Percentiles rank a stretch among this genome's conserved stretches.
Evolutionary conservation across 2,888 invertebrate species (phyloP).

Genomic region (Theretra japonica): DNA sequence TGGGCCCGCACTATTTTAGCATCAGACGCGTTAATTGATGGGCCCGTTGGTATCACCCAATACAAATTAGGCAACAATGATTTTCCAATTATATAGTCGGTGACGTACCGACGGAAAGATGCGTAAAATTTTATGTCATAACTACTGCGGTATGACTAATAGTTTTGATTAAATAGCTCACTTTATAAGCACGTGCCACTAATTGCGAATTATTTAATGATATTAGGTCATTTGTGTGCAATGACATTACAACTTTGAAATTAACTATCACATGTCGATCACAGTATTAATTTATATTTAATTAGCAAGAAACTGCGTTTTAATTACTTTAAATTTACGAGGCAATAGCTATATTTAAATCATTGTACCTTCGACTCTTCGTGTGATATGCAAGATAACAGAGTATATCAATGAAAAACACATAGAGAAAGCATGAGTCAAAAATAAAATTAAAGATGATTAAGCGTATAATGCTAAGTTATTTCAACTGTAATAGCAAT

Average conservation of each 20-base stretch:
- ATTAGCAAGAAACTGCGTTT: neutral
- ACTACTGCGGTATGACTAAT: neutral
- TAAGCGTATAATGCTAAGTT: neutral
- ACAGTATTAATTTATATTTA: neutral
- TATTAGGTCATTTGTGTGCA: neutral
- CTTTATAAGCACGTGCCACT: neutral
- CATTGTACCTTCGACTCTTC: neutral
- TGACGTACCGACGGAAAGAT: conserved; percentile 17
- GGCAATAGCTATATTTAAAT: neutral
- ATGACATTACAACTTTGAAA: conserved; percentile 5
- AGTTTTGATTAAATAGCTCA: neutral
- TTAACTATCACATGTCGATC: neutral
- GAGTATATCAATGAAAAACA: neutral
- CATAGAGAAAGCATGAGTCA: neutral
- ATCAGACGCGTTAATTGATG: neutral
- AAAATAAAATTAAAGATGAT: neutral
- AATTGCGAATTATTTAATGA: conserved; percentile 1
- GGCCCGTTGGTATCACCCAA: neutral
- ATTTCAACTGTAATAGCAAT: neutral
- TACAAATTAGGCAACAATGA: conserved; percentile 5
- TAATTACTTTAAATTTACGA: neutral
- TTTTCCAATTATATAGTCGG: conserved; percentile 4
- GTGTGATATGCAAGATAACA: neutral
- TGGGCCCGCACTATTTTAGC: neutral
- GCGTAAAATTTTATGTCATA: neutral